Percentiles rank a stretch among this genome's conserved stretches.
Evolutionary conservation across 2,113 vertebrate genomes (phyloP).

Genomic region (Micromys minutus): DNA sequence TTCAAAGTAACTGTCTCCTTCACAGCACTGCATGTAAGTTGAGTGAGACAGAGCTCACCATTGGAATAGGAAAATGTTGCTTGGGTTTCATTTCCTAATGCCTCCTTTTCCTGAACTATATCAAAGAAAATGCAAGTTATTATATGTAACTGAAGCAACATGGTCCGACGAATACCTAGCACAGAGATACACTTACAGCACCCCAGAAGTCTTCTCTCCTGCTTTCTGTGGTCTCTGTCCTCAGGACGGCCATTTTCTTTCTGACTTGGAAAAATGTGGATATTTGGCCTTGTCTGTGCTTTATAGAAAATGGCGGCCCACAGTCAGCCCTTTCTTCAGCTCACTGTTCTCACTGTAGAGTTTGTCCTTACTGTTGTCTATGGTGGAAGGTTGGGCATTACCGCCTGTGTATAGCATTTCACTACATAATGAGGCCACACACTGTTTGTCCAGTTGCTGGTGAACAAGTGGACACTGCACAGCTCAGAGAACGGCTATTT

Average conservation of each 20-base stretch:
- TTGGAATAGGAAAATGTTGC: background rate
- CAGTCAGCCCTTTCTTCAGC: background rate
- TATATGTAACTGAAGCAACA: background rate
- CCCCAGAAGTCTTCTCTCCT: background rate
- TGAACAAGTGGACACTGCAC: background rate
- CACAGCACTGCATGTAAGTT: rapidly evolving
- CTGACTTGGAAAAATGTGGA: background rate
- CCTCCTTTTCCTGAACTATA: background rate
- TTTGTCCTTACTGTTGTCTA: background rate
- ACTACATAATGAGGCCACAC: rapidly evolving
- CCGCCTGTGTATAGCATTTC: no score
- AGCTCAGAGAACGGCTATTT: background rate
- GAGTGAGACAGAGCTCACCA: background rate
- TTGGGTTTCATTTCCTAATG: background rate
- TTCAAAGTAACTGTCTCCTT: background rate
- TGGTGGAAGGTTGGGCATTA: background rate
- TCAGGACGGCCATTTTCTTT: background rate
- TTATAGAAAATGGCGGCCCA: background rate
- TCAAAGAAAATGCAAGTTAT: background rate
- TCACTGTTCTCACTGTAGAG: background rate
- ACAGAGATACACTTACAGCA: background rate
- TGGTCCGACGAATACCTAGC: background rate
- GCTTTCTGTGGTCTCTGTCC: background rate
- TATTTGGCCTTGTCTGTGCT: background rate
- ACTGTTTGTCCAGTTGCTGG: background rate